Conservation (phyloP, 2,797 vertebrate genomes). For the Rhinoraja longicauda region DNA sequence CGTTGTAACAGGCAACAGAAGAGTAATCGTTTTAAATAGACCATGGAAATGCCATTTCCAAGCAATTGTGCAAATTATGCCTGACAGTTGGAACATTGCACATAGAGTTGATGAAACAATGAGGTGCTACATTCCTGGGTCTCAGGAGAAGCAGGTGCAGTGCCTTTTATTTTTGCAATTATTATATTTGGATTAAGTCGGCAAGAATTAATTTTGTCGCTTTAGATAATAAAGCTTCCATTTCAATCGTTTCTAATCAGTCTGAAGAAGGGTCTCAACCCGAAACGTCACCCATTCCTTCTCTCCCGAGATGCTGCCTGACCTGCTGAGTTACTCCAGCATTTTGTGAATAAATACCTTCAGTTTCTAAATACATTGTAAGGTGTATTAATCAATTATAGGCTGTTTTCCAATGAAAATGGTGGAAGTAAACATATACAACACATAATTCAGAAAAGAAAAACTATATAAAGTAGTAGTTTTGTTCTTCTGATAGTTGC, state of each 20-base stretch:
- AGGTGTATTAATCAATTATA: not conserved
- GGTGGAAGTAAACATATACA: not conserved
- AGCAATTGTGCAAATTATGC: not conserved
- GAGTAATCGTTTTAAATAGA: not conserved
- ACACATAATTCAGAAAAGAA: not conserved
- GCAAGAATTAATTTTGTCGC: not conserved
- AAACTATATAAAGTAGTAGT: not conserved
- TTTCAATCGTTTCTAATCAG: too few relatives aligned
- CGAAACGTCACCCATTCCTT: too few relatives aligned
- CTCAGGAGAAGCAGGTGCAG: not conserved
- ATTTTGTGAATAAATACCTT: too few relatives aligned
- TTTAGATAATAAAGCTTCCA: not conserved
- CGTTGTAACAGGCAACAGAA: not conserved
- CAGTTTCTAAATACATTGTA: too few relatives aligned
- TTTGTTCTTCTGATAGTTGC: not conserved
- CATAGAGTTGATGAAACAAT: not conserved
- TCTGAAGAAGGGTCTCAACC: too few relatives aligned
- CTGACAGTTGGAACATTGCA: not conserved
- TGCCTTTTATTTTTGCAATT: not conserved
- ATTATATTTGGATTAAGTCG: not conserved
- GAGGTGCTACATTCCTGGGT: not conserved
- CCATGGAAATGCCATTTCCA: not conserved
- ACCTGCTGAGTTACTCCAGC: too few relatives aligned
- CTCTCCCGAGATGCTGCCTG: too few relatives aligned
- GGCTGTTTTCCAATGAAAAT: not conserved